Base-by-base conservation (phyloP, 2,113 vertebrate genomes). In the Pachypanchax playfairii region DNA sequence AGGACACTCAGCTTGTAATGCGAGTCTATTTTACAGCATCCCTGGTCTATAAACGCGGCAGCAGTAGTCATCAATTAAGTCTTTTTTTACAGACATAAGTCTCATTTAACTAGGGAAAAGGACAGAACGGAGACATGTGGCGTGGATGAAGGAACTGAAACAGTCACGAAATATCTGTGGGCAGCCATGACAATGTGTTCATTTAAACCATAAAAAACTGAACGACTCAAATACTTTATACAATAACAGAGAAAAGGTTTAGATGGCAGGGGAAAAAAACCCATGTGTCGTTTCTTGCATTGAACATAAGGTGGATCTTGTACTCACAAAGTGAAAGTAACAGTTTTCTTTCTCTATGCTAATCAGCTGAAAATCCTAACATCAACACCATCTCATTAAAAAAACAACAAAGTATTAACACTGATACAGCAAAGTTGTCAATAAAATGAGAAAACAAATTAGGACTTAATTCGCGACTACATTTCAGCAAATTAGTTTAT, bases 21-120 rank as follows among this genome's bases (percentile, higher is more conserved):
- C 51, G 9, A 69, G 28, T 36, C 65, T 60, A 59, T 73, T 80
- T 86, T 76, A 80, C 78, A 64, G 46, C 73, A 65, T 74, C 42
- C 31, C 51, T 77, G 74, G 82, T 65, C 74, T 55, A 62, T 65
- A 75, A 73, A 82, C 70, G 46, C 21, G 4, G 70, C 75, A 80
- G 66, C 74, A 53, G 47, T 53, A 81, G 67, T 80, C 79, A 79
- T 82, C 79, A 86, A 83, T 86, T 86, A 83, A 33, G 51, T 49
- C 67, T 39, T 71, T 82, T 75, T 82, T 75, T 78, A 79, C 75
- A 80, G 69, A 85, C 73, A 60, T 76, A 70, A 73, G 75, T 60
- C 68, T 76, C 39, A 51, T 80, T 82, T 80, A 82, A 87, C 70
- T 73, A 53, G 75, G 42, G 51, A 35, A 36, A 56, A 15, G 28